Conservation (phyloP, 53 echinoderm and acorn worm genomes). For the Hippasteria phrygiana region DNA sequence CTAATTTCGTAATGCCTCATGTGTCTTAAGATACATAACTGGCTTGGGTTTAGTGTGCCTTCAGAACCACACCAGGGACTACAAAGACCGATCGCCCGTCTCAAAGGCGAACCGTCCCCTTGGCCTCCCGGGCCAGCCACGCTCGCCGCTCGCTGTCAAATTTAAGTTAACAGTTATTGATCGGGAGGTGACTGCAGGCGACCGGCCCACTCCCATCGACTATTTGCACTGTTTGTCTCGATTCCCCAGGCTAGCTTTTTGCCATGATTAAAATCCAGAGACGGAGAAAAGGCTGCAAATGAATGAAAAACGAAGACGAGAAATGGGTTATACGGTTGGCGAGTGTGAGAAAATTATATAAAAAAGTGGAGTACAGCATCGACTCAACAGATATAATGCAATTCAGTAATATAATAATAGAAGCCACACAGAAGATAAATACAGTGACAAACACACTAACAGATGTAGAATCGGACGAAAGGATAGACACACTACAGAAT, state of each 20-base stretch:
- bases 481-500: no score
- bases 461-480: no score
- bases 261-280: conserved; percentile 72
- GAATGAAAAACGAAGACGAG: conserved; percentile 57
- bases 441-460: no score
- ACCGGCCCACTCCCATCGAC: conserved; percentile 67
- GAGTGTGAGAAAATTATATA: neutral
- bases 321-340: neutral
- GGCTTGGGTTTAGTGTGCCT: conserved; percentile 30
- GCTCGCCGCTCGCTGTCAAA: conserved; percentile 70
- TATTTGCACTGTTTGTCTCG: conserved; percentile 63
- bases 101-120: conserved; percentile 50
- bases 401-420: neutral
- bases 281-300: conserved; percentile 56
- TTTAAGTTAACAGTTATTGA: conserved; percentile 77
- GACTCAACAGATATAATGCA: neutral
- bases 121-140: conserved; percentile 21
- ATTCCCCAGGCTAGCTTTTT: conserved; percentile 72
- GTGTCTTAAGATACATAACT: conserved; percentile 35
- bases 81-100: conserved; percentile 27
- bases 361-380: neutral
- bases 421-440: neutral
- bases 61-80: neutral
- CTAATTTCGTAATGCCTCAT: conserved; percentile 53
- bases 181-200: conserved; percentile 64